Percentiles rank a stretch among this genome's conserved stretches.
phyloP scores from a whole-genome alignment of 2,888 invertebrate species.

The Omphaloscelis lunosa region DNA sequence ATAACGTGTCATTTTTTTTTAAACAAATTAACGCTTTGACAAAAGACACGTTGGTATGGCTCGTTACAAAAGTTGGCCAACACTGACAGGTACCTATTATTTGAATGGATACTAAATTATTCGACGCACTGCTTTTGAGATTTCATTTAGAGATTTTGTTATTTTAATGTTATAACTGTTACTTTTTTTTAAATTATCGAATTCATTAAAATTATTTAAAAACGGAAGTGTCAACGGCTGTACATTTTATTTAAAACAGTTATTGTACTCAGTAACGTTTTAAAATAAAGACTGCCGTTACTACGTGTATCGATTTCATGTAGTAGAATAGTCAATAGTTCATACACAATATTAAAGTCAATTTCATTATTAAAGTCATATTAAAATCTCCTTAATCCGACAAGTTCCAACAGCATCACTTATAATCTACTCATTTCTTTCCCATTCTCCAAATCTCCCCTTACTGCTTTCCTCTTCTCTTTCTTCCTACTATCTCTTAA shows the following conservation, averaged over 20 bases:
- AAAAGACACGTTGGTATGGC: not conserved
- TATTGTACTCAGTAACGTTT: not conserved
- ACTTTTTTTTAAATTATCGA: not conserved
- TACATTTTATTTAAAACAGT: too few species aligned
- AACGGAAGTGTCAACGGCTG: not conserved
- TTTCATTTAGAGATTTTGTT: not conserved
- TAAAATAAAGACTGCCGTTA: not conserved
- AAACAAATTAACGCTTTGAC: not conserved
- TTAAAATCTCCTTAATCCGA: slow-evolving; percentile 30
- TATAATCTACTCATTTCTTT: slow-evolving; percentile 84
- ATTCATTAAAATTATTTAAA: not conserved
- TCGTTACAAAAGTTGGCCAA: not conserved
- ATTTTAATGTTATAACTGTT: not conserved
- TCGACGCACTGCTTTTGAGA: not conserved
- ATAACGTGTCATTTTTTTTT: not conserved
- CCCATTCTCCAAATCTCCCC: slow-evolving; percentile 77
- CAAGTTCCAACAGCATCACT: slow-evolving; percentile 57
- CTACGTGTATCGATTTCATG: not conserved
- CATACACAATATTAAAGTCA: not conserved
- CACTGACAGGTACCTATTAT: not conserved
- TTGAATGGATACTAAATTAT: not conserved
- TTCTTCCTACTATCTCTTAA: slow-evolving; percentile 83
- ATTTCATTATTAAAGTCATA: not conserved
- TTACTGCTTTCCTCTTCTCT: slow-evolving; percentile 82
- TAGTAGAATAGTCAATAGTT: not conserved